A percentile compares a stretch with the other conserved stretches of the same genome.
phyloP scores from a whole-genome alignment of 2,888 invertebrate genomes.

The Drosophila setosimentum region DNA sequence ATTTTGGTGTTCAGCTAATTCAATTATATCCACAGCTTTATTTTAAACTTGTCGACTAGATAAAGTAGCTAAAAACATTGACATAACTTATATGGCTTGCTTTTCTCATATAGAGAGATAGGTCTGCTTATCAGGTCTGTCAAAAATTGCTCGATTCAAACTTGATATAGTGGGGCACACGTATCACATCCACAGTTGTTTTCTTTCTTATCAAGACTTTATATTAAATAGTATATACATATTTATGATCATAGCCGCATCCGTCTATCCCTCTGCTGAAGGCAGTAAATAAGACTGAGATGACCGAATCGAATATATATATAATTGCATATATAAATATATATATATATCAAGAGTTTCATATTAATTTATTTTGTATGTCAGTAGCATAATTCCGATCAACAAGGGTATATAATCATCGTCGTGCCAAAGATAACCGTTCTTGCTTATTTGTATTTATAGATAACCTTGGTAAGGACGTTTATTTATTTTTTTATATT shows the following conservation, averaged over 20 bases:
- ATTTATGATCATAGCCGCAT: not conserved
- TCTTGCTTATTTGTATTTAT: not conserved
- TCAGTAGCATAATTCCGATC: not conserved
- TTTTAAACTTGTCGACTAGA: not conserved
- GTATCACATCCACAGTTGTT: not conserved
- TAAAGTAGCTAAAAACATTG: not conserved
- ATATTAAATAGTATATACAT: not conserved
- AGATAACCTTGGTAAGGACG: not conserved
- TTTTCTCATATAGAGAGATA: not conserved
- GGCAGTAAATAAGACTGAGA: not conserved
- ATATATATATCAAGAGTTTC: not conserved
- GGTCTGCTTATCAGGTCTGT: not conserved
- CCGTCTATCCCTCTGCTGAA: not conserved
- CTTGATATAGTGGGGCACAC: not conserved
- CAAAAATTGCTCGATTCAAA: not conserved
- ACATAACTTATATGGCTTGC: not conserved
- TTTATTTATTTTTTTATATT: not conserved
- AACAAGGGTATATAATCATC: not conserved
- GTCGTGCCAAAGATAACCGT: not conserved
- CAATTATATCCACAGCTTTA: not conserved
- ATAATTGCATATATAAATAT: not conserved
- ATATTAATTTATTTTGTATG: not conserved
- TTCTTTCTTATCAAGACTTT: not conserved
- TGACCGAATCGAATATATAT: not conserved
- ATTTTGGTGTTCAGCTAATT: not conserved